Evolutionary conservation across 2,797 vertebrate genomes (phyloP), one percentile per base, ranked within the genome.

Genomic region (Acomys russatus): DNA sequence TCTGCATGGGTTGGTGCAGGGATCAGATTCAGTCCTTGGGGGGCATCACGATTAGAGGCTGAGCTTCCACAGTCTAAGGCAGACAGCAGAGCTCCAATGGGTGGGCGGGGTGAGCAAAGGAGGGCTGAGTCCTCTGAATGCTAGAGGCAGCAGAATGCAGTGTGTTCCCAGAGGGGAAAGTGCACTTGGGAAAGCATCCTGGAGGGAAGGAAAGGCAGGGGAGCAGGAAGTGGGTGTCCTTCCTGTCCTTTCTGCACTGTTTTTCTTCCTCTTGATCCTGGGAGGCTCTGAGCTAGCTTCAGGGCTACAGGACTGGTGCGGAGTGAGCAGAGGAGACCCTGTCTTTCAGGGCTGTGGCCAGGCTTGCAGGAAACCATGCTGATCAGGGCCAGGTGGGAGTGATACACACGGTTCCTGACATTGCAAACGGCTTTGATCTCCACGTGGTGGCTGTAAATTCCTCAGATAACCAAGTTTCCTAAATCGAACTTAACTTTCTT

Each of bases 331-430:
- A n/a, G 2, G 59, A 51, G 38, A 64, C 12, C 4, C 44, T 73
- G 4, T 20, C 10, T 54, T 23, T 51, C 22, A 17, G 14, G 54
- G 22, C 0, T 1, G 23, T 33, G 76, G 18, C 33, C 70, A 33
- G 61, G 18, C 63, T 63, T 66, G 1, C 12, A 11, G 9, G n/a
- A 77, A 70, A 38, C 9, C 70, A 25, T 11, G 20, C 4, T 1
- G 10, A 12, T 44, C 68, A 91, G 6, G 64, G 61, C 2, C 6
- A 2, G 20, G 61, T 10, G 30, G 30, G 44, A 64, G 28, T 38
- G 30, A 38, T 0, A 30, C 0, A 4, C 3, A 33, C 15, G 4
- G 22, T 0, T 12, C 61, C 23, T 28, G 2, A 44, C 30, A 12
- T 1, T 1, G 6, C 38, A 30, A 61, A 49, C 6, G 3, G 28